Evolutionary conservation across 2,888 invertebrate genomes (phyloP).

Genomic region (Oasisia sp.): DNA sequence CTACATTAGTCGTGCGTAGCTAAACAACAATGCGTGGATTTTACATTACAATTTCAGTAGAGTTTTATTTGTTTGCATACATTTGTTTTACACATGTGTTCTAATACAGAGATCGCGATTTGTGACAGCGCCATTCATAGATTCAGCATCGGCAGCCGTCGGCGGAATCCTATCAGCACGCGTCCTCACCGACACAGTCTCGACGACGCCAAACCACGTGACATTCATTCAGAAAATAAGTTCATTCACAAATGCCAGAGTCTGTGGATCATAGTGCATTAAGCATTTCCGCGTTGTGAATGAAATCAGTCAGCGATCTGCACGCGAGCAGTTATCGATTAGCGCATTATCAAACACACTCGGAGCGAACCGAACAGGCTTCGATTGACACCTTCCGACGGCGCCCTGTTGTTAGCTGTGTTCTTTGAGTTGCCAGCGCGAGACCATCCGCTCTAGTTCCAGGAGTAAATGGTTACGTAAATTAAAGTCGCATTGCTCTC

Average conservation of each 20-base stretch:
- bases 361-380: background rate
- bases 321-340: conserved; percentile 2
- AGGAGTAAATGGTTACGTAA: background rate
- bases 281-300: background rate
- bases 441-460: background rate
- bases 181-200: background rate
- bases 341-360: background rate
- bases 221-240: conserved; percentile 12
- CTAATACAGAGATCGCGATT: background rate
- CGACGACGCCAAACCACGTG: background rate
- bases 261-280: background rate
- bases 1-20: too few species aligned
- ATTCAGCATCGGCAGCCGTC: background rate
- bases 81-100: background rate
- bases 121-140: background rate
- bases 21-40: background rate
- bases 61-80: background rate
- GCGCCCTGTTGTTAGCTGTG: background rate
- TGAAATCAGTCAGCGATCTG: background rate
- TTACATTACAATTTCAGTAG: background rate
- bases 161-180: background rate
- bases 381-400: background rate
- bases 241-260: conserved; percentile 1
- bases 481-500: background rate
- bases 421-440: background rate